Conservation (phyloP, 1,140 invertebrate genomes). For the Hylaeus volcanicus region DNA sequence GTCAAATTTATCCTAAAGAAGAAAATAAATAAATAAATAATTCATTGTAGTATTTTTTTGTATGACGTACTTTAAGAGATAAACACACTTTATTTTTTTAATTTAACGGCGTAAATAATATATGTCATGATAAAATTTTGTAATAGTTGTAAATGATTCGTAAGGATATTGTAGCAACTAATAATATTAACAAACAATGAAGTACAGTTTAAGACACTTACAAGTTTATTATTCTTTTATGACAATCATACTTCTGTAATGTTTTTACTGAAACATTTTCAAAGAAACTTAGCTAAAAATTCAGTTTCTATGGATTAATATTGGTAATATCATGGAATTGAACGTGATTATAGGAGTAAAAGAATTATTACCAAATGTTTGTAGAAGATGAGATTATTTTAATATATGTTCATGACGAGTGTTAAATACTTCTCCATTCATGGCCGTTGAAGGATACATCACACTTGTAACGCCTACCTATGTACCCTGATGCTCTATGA, state of each 20-base stretch:
- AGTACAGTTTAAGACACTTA: background rate
- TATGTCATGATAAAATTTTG: background rate
- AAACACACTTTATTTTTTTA: background rate
- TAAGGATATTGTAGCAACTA: constrained; percentile 18
- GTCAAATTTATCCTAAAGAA: constrained; percentile 4
- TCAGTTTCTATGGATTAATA: background rate
- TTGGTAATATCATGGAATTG: background rate
- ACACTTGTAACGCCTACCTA: too few species aligned
- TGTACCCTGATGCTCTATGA: too few species aligned
- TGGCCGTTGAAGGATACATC: too few species aligned
- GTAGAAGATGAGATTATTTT: background rate
- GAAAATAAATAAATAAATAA: constrained; percentile 47
- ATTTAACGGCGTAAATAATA: background rate
- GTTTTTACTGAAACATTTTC: constrained; percentile 4
- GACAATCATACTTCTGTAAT: constrained; percentile 10
- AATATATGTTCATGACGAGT: background rate
- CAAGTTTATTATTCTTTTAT: constrained; percentile 18
- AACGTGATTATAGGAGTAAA: constrained; percentile 4
- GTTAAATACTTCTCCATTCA: background rate
- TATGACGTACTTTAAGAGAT: background rate
- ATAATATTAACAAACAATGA: background rate
- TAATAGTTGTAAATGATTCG: background rate
- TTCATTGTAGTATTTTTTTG: constrained; percentile 8
- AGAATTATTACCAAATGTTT: constrained; percentile 7
- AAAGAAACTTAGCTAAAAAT: background rate